Evolutionary conservation across 2,113 vertebrate species (phyloP).

Genomic region (Catagonus wagneri): DNA sequence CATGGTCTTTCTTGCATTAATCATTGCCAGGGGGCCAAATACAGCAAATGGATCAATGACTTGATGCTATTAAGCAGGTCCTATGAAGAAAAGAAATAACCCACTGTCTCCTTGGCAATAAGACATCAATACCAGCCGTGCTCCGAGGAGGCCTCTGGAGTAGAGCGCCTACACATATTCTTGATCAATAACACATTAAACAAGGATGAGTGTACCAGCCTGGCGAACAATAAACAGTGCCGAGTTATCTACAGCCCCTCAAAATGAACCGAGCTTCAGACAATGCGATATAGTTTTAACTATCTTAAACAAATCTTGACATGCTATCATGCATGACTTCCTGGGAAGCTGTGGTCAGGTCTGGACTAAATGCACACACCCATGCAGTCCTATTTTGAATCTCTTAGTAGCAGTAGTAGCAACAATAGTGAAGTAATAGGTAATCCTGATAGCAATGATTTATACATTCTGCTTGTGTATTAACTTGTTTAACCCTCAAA

Average conservation of each 20-base stretch:
- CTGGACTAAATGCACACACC: background rate
- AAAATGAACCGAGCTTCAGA: background rate
- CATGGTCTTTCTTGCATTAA: constrained; percentile 2
- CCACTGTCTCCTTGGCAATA: background rate
- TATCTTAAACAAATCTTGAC: background rate
- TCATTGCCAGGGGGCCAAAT: constrained; percentile 8
- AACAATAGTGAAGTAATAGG: background rate
- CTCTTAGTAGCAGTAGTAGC: background rate
- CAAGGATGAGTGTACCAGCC: background rate
- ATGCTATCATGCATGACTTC: background rate
- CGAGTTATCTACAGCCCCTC: background rate
- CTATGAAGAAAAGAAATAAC: constrained; percentile 48
- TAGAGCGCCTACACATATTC: background rate
- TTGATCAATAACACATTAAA: constrained; percentile 45
- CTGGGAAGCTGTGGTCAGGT: background rate
- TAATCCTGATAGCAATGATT: background rate
- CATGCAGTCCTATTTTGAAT: background rate
- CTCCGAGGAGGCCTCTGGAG: background rate
- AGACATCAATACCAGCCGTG: background rate
- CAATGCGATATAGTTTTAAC: background rate
- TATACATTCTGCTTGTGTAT: background rate
- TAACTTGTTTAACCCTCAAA: background rate
- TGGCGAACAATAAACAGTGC: background rate
- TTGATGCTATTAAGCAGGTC: constrained; percentile 45
- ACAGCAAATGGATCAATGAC: constrained; percentile 64